Percentiles rank a stretch among this genome's conserved stretches.
phyloP scores from a whole-genome alignment of 2,797 vertebrate genomes.

The Sebastiscus albofasciatus region DNA sequence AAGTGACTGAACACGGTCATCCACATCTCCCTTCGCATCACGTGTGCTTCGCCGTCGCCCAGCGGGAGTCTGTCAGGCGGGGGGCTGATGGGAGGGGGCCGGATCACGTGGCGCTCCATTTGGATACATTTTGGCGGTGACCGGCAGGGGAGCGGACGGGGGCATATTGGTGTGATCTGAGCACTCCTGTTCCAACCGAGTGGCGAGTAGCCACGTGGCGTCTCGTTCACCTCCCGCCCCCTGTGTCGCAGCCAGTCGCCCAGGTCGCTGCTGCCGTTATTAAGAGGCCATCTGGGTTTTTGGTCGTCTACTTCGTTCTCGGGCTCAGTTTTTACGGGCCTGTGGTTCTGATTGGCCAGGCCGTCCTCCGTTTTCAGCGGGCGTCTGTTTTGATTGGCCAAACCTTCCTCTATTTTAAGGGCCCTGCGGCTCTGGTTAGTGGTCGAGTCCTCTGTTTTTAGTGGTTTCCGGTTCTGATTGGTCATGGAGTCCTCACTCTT shows the following conservation, averaged over 20 bases:
- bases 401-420: conserved; percentile 87
- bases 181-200: conserved; percentile 75
- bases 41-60: conserved; percentile 88
- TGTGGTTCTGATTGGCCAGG: conserved; percentile 89
- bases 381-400: conserved; percentile 85
- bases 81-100: conserved; percentile 95
- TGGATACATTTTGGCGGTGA: conserved; percentile 94
- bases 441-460: conserved; percentile 88
- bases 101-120: conserved; percentile 96
- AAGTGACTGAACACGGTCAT: conserved; percentile 94
- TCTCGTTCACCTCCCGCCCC: conserved; percentile 86
- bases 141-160: conserved; percentile 88
- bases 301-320: conserved; percentile 87
- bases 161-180: conserved; percentile 80
- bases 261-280: conserved; percentile 81
- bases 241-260: conserved; percentile 87
- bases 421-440: conserved; percentile 85
- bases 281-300: conserved; percentile 80
- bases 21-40: conserved; percentile 94
- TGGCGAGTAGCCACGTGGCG: conserved; percentile 82
- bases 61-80: conserved; percentile 92
- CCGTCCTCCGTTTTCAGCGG: conserved; percentile 84
- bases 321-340: conserved; percentile 88
- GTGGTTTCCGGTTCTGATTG: conserved; percentile 87
- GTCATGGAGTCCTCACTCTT: conserved; percentile 88